Evolutionary conservation across 2,888 invertebrate species (phyloP).

Genomic region (Mythimna lalbum): DNA sequence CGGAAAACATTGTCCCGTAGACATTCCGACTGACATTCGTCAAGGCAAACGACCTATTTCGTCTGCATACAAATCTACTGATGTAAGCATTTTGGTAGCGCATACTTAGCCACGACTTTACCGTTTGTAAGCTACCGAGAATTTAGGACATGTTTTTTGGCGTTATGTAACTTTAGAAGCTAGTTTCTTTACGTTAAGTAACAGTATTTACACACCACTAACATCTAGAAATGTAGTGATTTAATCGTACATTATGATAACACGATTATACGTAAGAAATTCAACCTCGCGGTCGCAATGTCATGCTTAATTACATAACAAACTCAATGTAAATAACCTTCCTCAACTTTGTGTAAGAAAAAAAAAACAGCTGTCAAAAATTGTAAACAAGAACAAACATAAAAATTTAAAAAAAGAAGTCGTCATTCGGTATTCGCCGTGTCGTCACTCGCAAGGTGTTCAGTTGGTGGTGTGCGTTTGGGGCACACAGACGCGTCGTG

Average conservation of each 20-base stretch:
- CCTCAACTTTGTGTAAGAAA: slow-evolving; percentile 39
- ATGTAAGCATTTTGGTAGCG: slow-evolving; percentile 51
- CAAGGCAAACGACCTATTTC: slow-evolving; percentile 57
- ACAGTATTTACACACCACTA: slow-evolving; percentile 1
- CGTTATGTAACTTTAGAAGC: slow-evolving; percentile 17
- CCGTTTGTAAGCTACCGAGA: slow-evolving; percentile 30
- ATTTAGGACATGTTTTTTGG: slow-evolving; percentile 44
- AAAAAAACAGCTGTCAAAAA: slow-evolving; percentile 52
- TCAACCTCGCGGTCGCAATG: slow-evolving; percentile 45
- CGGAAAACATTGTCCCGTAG: slow-evolving; percentile 61
- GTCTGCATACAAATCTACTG: slow-evolving; percentile 54
- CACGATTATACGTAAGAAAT: slow-evolving; percentile 18
- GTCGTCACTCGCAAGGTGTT: slow-evolving; percentile 67
- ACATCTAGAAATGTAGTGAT: slow-evolving; percentile 25
- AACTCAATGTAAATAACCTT: slow-evolving; percentile 41
- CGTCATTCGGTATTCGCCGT: slow-evolving; percentile 55
- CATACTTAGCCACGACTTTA: slow-evolving; percentile 46
- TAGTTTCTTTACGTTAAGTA: slow-evolving; percentile 10
- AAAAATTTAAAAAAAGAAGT: slow-evolving; percentile 53
- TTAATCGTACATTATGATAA: slow-evolving; percentile 29
- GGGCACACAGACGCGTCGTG: slow-evolving; percentile 65
- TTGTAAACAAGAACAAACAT: slow-evolving; percentile 56
- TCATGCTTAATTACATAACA: slow-evolving; percentile 48
- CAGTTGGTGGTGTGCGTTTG: slow-evolving; percentile 51
- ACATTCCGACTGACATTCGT: slow-evolving; percentile 60